phyloP scores from a whole-genome alignment of 2,797 vertebrate genomes.

The Melopsittacus undulatus region DNA sequence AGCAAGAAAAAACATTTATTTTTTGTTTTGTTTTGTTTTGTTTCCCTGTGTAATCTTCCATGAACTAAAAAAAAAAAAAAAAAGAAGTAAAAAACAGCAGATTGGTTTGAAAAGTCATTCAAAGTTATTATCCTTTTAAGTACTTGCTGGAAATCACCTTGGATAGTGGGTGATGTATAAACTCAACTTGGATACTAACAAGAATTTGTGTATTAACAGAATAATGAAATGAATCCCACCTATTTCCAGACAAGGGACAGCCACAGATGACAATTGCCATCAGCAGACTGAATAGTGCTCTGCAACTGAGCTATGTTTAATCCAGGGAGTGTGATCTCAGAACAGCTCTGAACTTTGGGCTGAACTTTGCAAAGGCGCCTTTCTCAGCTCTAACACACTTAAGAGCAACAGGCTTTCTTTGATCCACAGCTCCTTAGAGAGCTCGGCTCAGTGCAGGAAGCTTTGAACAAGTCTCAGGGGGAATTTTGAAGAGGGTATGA shows the following conservation, averaged over 20 bases:
- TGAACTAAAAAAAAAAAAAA: neutral
- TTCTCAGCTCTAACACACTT: neutral
- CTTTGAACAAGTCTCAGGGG: neutral
- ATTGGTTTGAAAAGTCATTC: neutral
- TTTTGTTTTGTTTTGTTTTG: neutral
- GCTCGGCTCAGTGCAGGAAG: fast-evolving
- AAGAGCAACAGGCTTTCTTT: neutral
- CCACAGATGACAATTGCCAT: neutral
- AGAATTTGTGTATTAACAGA: neutral
- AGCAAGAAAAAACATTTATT: neutral
- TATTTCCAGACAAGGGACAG: neutral
- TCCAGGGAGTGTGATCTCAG: neutral
- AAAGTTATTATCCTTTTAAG: neutral
- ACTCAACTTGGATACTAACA: neutral
- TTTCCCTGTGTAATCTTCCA: neutral
- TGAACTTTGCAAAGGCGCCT: neutral
- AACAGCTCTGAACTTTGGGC: neutral
- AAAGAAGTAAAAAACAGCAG: neutral
- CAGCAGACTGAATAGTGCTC: neutral
- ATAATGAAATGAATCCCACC: neutral
- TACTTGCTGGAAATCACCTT: neutral
- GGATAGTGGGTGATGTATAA: neutral
- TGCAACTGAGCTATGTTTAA: neutral
- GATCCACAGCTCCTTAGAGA: neutral
- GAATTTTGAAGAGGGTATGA: neutral